phyloP scores from a whole-genome alignment of 2,797 vertebrate species.

The Leuciscus waleckii region DNA sequence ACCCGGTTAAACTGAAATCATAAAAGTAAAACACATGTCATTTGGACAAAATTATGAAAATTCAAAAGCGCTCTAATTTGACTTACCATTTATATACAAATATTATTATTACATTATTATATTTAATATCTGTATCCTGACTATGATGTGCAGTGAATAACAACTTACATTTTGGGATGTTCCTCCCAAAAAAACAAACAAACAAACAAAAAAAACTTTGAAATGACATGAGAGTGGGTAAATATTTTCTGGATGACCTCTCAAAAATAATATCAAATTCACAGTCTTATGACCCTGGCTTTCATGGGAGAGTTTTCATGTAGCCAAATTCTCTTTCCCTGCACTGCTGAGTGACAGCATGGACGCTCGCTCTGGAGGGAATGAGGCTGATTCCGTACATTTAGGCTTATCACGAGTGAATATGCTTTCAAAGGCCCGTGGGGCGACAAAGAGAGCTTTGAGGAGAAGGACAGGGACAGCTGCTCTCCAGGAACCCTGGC shows the following conservation, averaged over 20 bases:
- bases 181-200: neutral
- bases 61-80: neutral
- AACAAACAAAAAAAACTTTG: neutral
- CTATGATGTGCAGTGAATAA: neutral
- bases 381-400: slow-evolving; percentile 53
- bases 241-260: neutral
- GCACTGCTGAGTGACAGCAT: slow-evolving; percentile 33
- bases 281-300: neutral
- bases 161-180: neutral
- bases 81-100: neutral
- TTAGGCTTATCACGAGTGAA: slow-evolving; percentile 74
- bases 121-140: neutral
- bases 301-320: slow-evolving; percentile 16
- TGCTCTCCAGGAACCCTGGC: slow-evolving; percentile 69
- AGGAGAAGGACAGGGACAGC: slow-evolving; percentile 76
- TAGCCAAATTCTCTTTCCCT: slow-evolving; percentile 19
- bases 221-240: neutral
- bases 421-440: slow-evolving; percentile 74
- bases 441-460: slow-evolving; percentile 75
- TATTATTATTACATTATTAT: neutral
- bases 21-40: neutral
- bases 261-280: neutral
- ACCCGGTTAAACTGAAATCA: neutral
- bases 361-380: slow-evolving; percentile 3
- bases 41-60: neutral